Evolutionary conservation across 2,888 invertebrate species (phyloP).

Genomic region (Chalcosyrphus nemorum): DNA sequence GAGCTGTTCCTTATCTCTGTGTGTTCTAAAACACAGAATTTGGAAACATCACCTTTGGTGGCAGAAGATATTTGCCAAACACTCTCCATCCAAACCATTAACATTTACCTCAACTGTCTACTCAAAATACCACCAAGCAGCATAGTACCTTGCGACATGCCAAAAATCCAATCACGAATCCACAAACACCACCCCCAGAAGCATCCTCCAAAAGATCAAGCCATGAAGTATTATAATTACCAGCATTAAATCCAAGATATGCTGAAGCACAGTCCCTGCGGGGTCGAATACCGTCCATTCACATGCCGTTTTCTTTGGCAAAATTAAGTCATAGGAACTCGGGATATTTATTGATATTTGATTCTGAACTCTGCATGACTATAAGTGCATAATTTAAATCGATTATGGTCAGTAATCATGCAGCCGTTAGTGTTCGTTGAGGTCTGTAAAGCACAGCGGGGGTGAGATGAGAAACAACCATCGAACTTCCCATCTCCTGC

Average conservation of each 20-base stretch:
- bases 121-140: not conserved
- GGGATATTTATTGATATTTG: slow-evolving; percentile 65
- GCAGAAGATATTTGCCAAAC: too few species aligned
- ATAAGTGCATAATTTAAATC: slow-evolving; percentile 62
- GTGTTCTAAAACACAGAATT: too few species aligned
- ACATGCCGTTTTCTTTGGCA: slow-evolving; percentile 31
- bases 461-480: slow-evolving; percentile 48
- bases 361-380: slow-evolving; percentile 67
- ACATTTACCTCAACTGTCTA: slow-evolving; percentile 11
- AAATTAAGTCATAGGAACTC: slow-evolving; percentile 65
- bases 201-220: slow-evolving; percentile 14
- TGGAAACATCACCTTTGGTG: too few species aligned
- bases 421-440: slow-evolving; percentile 37
- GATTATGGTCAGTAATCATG: slow-evolving; percentile 65
- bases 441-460: slow-evolving; percentile 29
- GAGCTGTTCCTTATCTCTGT: too few species aligned
- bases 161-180: slow-evolving; percentile 1
- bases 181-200: slow-evolving; percentile 9
- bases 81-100: not conserved
- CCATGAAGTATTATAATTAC: slow-evolving; percentile 42
- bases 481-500: slow-evolving; percentile 13
- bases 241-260: not conserved
- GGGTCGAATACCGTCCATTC: not conserved
- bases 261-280: not conserved
- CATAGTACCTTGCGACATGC: not conserved